phyloP scores from a whole-genome alignment of 2,113 vertebrate species.

The Python bivittatus region DNA sequence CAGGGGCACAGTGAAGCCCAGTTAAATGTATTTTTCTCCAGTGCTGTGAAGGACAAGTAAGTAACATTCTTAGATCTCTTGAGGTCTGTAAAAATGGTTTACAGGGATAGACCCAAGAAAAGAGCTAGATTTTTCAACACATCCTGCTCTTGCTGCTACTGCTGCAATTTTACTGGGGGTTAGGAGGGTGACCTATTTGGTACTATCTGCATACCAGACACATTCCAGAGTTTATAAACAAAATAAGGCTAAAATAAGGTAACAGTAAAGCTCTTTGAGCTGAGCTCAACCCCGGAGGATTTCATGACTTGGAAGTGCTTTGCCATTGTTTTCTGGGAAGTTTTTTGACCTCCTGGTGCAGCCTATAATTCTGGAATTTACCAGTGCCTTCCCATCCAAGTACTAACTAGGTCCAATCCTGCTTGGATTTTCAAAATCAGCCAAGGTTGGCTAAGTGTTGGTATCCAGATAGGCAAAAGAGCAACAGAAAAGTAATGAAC shows the following conservation, averaged over 20 bases:
- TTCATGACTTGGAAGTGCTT: not conserved
- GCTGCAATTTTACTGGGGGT: not conserved
- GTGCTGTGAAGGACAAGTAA: constrained; percentile 54
- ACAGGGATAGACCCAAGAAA: not conserved
- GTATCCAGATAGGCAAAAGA: not conserved
- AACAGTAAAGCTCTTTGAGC: not conserved
- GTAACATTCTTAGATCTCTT: constrained; percentile 53
- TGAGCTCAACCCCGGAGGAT: not conserved
- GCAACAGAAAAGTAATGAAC: not conserved
- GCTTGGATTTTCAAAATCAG: not conserved
- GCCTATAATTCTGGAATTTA: not conserved
- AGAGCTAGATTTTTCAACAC: constrained; percentile 36
- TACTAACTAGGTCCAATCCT: not conserved
- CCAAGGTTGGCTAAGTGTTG: not conserved
- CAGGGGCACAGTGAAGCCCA: constrained; percentile 62
- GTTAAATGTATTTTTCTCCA: constrained; percentile 61
- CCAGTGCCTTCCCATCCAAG: not conserved
- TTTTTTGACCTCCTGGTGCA: not conserved
- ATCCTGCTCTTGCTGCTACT: not conserved
- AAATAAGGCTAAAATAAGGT: not conserved
- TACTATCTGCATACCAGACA: not conserved
- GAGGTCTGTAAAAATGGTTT: constrained; percentile 50
- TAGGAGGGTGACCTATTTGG: too few relatives aligned
- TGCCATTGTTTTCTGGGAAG: not conserved
- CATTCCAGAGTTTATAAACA: not conserved